Conservation (phyloP, 2,797 vertebrate genomes). For the Rhadinocentrus ornatus region DNA sequence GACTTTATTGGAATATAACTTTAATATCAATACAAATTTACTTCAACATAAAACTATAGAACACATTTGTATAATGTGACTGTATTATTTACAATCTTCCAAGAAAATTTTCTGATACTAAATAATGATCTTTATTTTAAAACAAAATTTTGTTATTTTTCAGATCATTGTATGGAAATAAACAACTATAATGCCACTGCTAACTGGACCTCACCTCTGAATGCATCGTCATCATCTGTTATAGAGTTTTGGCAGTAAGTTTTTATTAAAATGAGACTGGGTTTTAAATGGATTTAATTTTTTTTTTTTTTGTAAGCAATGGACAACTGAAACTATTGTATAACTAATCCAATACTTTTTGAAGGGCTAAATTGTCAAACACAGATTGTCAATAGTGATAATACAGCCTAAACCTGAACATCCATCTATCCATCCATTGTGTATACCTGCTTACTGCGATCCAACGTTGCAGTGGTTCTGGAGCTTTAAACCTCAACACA, state of each 20-base stretch:
- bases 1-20: neutral
- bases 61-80: neutral
- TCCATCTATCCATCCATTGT: no score
- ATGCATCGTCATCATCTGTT: conserved; percentile 76
- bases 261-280: neutral
- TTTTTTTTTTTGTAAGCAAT: no score
- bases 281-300: neutral
- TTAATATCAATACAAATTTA: neutral
- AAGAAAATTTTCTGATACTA: neutral
- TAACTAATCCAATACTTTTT: no score
- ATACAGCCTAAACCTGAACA: no score
- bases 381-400: no score
- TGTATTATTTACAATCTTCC: neutral
- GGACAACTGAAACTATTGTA: no score
- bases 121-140: neutral
- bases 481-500: no score
- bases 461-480: neutral
- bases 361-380: no score
- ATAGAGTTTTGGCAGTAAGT: conserved; percentile 85
- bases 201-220: conserved; percentile 62
- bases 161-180: conserved; percentile 69
- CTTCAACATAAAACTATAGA: neutral
- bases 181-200: conserved; percentile 54
- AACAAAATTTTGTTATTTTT: conserved; percentile 37
- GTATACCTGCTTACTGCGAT: no score